These are phyloP conservation scores for Cotesia vestalis DNA, from an alignment of 1,140 invertebrate genomes.

Conservation along the genomic window DNA sequence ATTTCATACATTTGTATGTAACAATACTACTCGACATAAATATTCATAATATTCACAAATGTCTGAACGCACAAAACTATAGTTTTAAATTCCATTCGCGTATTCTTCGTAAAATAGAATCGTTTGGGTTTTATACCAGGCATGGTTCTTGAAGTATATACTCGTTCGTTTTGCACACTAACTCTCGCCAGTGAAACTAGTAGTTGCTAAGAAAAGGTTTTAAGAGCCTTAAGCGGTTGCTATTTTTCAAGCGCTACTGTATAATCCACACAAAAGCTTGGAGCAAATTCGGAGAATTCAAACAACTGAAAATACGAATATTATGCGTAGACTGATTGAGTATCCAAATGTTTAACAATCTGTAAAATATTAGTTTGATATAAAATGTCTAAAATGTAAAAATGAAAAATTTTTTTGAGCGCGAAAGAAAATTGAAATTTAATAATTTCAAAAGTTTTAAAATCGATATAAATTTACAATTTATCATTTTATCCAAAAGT, in stretches of 20 bases:
- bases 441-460: too few relatives aligned
- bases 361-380: too few relatives aligned
- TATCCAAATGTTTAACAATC: too few relatives aligned
- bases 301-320: constrained; percentile 9
- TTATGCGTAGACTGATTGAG: not conserved
- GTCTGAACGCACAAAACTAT: constrained; percentile 24
- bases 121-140: constrained; percentile 47
- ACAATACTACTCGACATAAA: constrained; percentile 35
- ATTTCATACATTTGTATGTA: constrained; percentile 19
- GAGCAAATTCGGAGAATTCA: constrained; percentile 9
- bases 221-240: constrained; percentile 14
- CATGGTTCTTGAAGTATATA: constrained; percentile 9
- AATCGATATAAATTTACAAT: too few relatives aligned
- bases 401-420: too few relatives aligned
- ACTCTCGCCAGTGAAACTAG: constrained; percentile 19
- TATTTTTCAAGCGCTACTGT: constrained; percentile 19
- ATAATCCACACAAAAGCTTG: not conserved
- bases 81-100: constrained; percentile 45
- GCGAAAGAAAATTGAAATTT: too few relatives aligned
- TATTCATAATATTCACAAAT: constrained; percentile 4
- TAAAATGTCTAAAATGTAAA: too few relatives aligned
- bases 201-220: not conserved
- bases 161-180: constrained; percentile 24
- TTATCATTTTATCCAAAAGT: too few relatives aligned
- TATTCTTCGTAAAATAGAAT: constrained; percentile 51